Evolutionary conservation across 2,113 vertebrate species (phyloP).

Genomic region (Isurus oxyrinchus): DNA sequence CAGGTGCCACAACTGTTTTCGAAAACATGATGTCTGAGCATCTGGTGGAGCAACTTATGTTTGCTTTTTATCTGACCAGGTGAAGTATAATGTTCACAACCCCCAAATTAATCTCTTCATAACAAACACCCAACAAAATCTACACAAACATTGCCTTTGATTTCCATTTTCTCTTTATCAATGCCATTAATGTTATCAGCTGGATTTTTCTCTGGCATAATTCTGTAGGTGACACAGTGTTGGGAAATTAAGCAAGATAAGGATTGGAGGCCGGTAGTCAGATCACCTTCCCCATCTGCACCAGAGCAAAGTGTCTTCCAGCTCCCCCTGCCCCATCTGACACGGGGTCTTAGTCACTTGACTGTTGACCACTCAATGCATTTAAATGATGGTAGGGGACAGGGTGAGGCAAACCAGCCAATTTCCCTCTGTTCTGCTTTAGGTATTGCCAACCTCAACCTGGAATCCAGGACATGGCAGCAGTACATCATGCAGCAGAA

Average conservation of each 20-base stretch:
- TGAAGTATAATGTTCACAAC: not conserved
- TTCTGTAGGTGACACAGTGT: not conserved
- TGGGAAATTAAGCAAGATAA: not conserved
- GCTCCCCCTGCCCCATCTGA: not conserved
- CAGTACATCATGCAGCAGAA: not conserved
- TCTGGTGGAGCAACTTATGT: constrained; percentile 51
- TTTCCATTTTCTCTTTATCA: not conserved
- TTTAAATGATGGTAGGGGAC: not conserved
- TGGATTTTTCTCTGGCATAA: not conserved
- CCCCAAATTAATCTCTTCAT: not conserved
- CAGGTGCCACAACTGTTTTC: constrained; percentile 47
- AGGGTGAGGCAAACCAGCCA: not conserved
- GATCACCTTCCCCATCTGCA: not conserved
- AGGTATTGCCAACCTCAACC: not conserved
- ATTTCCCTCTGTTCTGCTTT: not conserved
- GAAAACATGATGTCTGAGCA: constrained; percentile 51
- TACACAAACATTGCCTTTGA: not conserved
- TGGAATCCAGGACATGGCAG: not conserved
- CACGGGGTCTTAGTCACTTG: not conserved
- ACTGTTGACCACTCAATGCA: not conserved
- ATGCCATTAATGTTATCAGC: not conserved
- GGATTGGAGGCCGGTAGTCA: not conserved
- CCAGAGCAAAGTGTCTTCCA: not conserved
- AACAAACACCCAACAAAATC: too few relatives aligned
- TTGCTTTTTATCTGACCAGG: constrained; percentile 50